These are phyloP conservation scores for Sternotherus odoratus DNA, from an alignment of 2,797 vertebrate species.

Conservation along the genomic window DNA sequence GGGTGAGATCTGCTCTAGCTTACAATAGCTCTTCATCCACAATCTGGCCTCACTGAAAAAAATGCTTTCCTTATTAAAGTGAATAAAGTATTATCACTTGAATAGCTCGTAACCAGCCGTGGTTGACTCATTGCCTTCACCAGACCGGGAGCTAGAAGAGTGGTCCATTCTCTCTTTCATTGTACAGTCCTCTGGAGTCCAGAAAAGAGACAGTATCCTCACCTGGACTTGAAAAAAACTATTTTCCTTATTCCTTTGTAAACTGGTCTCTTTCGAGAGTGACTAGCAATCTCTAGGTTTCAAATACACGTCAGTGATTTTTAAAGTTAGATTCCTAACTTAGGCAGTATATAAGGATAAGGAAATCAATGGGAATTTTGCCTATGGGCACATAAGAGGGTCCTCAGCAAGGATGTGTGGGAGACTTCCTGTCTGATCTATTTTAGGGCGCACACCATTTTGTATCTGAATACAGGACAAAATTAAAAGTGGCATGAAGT, in stretches of 20 bases:
- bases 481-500: background rate
- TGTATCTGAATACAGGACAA: background rate
- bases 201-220: constrained; percentile 2
- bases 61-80: background rate
- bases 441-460: constrained; percentile 23
- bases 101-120: background rate
- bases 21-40: background rate
- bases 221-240: background rate
- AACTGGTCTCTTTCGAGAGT: constrained; percentile 21
- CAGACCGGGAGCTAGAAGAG: background rate
- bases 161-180: background rate
- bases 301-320: constrained; percentile 33
- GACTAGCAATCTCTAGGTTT: constrained; percentile 48
- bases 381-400: background rate
- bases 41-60: background rate
- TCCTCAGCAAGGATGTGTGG: background rate
- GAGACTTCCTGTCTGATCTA: background rate
- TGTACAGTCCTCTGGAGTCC: background rate
- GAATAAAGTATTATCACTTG: background rate
- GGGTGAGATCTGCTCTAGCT: constrained; percentile 26
- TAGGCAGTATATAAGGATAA: background rate
- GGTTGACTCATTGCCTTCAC: background rate
- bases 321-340: constrained; percentile 36
- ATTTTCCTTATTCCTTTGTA: background rate
- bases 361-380: constrained; percentile 37